These are phyloP conservation scores for Agrotis segetum DNA, from an alignment of 2,888 invertebrate genomes.

Conservation along the genomic window DNA sequence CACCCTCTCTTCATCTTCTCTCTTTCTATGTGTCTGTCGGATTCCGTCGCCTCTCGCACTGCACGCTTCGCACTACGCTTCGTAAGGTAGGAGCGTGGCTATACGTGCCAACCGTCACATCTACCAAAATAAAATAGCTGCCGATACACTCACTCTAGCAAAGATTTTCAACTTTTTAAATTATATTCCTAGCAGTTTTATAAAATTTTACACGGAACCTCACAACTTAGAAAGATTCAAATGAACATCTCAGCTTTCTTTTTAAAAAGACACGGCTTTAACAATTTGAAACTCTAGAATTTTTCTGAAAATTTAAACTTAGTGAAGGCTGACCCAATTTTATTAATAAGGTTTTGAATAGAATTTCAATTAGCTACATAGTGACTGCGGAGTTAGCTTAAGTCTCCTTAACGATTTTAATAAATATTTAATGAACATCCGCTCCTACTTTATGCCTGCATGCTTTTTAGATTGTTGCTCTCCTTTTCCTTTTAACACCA, in stretches of 20 bases:
- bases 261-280: constrained; percentile 58
- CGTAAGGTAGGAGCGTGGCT: constrained; percentile 88
- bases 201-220: constrained; percentile 49
- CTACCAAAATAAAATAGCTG: constrained; percentile 38
- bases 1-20: constrained; percentile 85
- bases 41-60: constrained; percentile 89
- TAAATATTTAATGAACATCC: constrained; percentile 73
- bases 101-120: constrained; percentile 47
- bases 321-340: constrained; percentile 69
- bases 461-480: constrained; percentile 82
- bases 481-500: constrained; percentile 77
- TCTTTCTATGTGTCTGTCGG: constrained; percentile 87
- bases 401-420: constrained; percentile 59
- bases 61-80: constrained; percentile 89
- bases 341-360: constrained; percentile 65
- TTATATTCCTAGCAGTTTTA: constrained; percentile 51
- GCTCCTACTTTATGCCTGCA: constrained; percentile 90
- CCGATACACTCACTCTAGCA: constrained; percentile 54
- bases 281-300: constrained; percentile 55
- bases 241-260: constrained; percentile 55
- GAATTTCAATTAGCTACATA: constrained; percentile 65
- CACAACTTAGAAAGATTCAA: constrained; percentile 52
- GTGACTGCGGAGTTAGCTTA: constrained; percentile 65
- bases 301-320: constrained; percentile 59
- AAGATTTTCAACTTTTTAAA: constrained; percentile 24